Conservation (phyloP, 2,797 vertebrate species). For the Gallinago solitaria region DNA sequence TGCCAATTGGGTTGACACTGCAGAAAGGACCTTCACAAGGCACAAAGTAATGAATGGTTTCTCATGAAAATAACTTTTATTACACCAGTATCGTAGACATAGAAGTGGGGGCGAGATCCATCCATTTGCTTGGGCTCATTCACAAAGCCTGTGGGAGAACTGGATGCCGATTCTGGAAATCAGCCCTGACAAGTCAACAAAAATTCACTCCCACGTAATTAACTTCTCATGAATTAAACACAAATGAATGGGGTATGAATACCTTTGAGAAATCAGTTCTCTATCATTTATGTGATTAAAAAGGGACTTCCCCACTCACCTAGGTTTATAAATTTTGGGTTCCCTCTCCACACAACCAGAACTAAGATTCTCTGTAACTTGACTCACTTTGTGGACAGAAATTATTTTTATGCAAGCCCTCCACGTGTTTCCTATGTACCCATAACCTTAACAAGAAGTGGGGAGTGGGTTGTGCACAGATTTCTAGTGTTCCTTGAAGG, state of each 20-base stretch:
- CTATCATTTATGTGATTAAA: constrained; percentile 20
- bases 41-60: background rate
- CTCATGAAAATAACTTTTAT: background rate
- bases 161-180: constrained; percentile 14
- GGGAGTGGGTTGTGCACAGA: background rate
- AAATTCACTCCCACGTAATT: constrained; percentile 28
- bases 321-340: background rate
- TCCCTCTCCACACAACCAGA: background rate
- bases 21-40: background rate
- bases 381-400: background rate
- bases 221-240: constrained; percentile 49
- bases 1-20: background rate
- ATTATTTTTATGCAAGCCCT: background rate
- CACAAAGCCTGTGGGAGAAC: background rate
- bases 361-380: background rate
- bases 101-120: background rate
- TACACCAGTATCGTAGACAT: background rate
- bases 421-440: background rate
- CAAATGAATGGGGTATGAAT: constrained; percentile 28
- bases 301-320: background rate
- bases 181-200: constrained; percentile 29
- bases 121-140: background rate
- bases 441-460: background rate
- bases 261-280: constrained; percentile 21
- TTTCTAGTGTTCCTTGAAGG: background rate